Conservation (phyloP, 2,797 vertebrate genomes). For the Rhynchonycteris naso region DNA sequence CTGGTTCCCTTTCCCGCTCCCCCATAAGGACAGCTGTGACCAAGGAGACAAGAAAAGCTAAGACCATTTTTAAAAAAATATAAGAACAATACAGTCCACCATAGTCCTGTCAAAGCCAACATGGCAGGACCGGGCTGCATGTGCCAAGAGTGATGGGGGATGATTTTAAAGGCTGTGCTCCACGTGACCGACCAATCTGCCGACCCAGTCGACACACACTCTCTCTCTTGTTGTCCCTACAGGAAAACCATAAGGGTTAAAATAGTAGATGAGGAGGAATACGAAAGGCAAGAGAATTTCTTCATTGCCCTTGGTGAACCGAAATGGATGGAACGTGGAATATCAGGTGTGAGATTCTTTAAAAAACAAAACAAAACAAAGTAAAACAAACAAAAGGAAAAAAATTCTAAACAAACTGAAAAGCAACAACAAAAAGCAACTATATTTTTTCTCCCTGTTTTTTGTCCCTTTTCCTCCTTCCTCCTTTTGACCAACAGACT, state of each 20-base stretch:
- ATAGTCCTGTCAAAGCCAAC: not conserved
- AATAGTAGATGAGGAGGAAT: slow-evolving; percentile 99
- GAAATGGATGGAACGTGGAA: slow-evolving; percentile 93
- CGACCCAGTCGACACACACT: slow-evolving; percentile 85
- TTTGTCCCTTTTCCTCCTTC: slow-evolving; percentile 77
- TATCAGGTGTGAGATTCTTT: slow-evolving; percentile 93
- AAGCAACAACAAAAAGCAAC: slow-evolving; percentile 77
- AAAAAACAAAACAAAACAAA: slow-evolving; percentile 73
- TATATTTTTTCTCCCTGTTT: slow-evolving; percentile 67
- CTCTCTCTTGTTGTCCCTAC: slow-evolving; percentile 90
- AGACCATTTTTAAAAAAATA: slow-evolving; percentile 9
- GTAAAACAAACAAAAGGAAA: slow-evolving; percentile 39
- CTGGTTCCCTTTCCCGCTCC: slow-evolving; percentile 71
- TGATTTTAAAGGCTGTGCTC: slow-evolving; percentile 67
- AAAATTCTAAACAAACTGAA: slow-evolving; percentile 69
- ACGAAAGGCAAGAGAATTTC: slow-evolving; percentile 99
- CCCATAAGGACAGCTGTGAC: slow-evolving; percentile 75
- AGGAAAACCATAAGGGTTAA: slow-evolving; percentile 99
- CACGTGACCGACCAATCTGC: slow-evolving; percentile 66
- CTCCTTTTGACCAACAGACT: slow-evolving; percentile 76
- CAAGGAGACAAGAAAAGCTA: slow-evolving; percentile 77
- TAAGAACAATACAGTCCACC: slow-evolving; percentile 61
- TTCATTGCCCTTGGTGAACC: slow-evolving; percentile 99
- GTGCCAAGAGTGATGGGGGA: slow-evolving; percentile 71
- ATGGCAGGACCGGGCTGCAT: slow-evolving; percentile 76